Percentiles rank a stretch among this genome's conserved stretches.
These are phyloP conservation scores for Bradypus variegatus DNA, from an alignment of 2,797 vertebrate species.

Conservation along the genomic window DNA sequence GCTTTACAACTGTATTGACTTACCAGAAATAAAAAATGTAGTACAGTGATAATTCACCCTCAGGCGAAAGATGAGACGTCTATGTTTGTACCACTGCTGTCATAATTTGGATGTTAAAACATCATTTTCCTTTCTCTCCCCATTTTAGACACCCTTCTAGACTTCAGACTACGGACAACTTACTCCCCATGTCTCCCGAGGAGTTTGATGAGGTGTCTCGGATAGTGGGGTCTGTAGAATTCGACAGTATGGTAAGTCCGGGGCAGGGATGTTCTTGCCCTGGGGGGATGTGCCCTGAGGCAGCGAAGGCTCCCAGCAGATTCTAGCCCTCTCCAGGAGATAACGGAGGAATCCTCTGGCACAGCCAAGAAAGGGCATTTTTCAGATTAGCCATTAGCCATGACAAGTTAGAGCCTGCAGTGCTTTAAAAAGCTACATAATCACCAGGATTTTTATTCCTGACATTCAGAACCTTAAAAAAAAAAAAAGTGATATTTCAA, in stretches of 20 bases:
- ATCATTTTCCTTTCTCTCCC: constrained; percentile 19
- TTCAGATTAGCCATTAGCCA: accelerated
- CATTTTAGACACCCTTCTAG: constrained; percentile 77
- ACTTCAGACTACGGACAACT: constrained; percentile 78
- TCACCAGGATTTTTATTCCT: not conserved
- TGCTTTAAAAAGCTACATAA: not conserved
- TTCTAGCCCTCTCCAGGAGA: no score
- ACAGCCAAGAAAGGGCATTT: not conserved
- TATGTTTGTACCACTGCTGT: not conserved
- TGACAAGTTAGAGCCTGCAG: not conserved
- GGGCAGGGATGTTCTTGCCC: accelerated
- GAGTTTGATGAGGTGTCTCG: constrained; percentile 82
- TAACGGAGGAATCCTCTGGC: accelerated
- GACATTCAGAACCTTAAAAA: not conserved
- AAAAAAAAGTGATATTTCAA: not conserved
- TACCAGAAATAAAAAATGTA: not conserved
- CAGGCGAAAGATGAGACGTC: not conserved
- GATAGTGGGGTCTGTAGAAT: constrained; percentile 76
- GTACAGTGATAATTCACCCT: not conserved
- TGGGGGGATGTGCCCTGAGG: accelerated
- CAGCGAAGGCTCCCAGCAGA: accelerated
- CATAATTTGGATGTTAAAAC: not conserved
- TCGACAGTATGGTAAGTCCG: constrained; percentile 82
- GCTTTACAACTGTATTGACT: not conserved
- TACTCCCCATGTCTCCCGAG: constrained; percentile 90